Percentiles rank a stretch among this genome's conserved stretches.
These are phyloP conservation scores for Columba guinea DNA, from an alignment of 2,797 vertebrate genomes.

Conservation along the genomic window DNA sequence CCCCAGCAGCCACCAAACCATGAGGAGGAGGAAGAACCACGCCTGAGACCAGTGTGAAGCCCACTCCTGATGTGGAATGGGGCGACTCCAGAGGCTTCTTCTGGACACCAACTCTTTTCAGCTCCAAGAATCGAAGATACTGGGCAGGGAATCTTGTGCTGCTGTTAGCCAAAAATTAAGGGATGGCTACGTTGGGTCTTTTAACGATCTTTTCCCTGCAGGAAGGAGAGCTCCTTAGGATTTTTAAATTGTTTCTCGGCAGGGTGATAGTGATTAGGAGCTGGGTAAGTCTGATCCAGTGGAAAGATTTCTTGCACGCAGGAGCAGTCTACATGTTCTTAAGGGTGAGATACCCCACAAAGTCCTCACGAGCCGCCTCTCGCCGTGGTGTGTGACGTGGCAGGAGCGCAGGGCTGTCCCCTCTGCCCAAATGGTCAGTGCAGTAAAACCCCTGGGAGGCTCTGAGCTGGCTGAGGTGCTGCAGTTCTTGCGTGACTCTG, in stretches of 20 bases:
- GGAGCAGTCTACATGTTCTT: neutral
- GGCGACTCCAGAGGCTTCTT: neutral
- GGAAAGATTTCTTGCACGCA: neutral
- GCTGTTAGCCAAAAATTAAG: neutral
- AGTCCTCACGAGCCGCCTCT: neutral
- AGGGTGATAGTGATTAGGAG: neutral
- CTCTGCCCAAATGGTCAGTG: neutral
- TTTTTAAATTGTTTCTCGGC: neutral
- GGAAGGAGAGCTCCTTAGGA: neutral
- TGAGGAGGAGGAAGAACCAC: slow-evolving; percentile 71
- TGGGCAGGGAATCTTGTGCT: neutral
- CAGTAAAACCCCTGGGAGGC: neutral
- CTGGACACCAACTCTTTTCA: neutral
- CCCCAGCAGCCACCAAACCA: slow-evolving; percentile 65
- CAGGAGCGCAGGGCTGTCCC: neutral
- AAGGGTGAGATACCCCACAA: neutral
- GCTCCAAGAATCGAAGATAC: neutral
- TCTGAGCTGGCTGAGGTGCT: neutral
- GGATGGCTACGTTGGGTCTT: fast-evolving
- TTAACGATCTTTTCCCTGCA: neutral
- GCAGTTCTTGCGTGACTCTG: neutral
- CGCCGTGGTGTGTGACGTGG: neutral
- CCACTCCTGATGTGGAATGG: fast-evolving
- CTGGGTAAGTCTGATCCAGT: neutral
- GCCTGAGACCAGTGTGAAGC: slow-evolving; percentile 65